Percentiles rank a stretch among this genome's conserved stretches.
These are phyloP conservation scores for Pseudonaja textilis DNA, from an alignment of 2,113 vertebrate genomes.

Conservation along the genomic window DNA sequence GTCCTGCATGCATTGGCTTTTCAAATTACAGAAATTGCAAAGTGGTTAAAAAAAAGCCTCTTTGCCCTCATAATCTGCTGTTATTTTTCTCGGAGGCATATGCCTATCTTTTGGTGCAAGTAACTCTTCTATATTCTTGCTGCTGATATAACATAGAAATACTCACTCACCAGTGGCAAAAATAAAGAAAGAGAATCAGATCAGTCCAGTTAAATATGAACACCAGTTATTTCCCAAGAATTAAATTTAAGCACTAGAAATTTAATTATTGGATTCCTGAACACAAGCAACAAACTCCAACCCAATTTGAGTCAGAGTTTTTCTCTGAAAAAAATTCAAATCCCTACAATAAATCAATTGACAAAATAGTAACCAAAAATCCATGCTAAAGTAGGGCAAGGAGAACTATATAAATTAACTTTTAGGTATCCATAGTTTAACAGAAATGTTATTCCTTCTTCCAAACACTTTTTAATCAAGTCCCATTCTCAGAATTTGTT, in stretches of 20 bases:
- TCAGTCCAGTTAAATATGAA: neutral
- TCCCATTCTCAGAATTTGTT: neutral
- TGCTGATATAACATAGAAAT: neutral
- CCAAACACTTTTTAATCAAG: neutral
- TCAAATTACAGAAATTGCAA: neutral
- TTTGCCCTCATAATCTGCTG: neutral
- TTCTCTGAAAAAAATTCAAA: neutral
- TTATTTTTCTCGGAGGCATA: neutral
- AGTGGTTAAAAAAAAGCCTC: neutral
- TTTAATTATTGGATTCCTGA: neutral
- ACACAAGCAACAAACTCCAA: neutral
- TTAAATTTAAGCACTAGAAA: neutral
- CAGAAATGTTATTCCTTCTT: neutral
- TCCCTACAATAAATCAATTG: neutral
- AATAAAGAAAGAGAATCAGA: conserved; percentile 13
- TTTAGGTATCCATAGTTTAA: neutral
- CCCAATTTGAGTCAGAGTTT: neutral
- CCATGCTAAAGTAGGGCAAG: neutral
- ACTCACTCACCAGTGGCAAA: conserved; percentile 8
- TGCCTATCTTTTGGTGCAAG: neutral
- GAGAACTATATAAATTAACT: neutral
- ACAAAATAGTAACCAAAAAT: neutral
- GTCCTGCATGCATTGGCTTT: neutral
- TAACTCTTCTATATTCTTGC: neutral
- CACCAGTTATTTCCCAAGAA: conserved; percentile 12